These are phyloP conservation scores for Scomber japonicus DNA, from an alignment of 2,113 vertebrate genomes.

Conservation along the genomic window DNA sequence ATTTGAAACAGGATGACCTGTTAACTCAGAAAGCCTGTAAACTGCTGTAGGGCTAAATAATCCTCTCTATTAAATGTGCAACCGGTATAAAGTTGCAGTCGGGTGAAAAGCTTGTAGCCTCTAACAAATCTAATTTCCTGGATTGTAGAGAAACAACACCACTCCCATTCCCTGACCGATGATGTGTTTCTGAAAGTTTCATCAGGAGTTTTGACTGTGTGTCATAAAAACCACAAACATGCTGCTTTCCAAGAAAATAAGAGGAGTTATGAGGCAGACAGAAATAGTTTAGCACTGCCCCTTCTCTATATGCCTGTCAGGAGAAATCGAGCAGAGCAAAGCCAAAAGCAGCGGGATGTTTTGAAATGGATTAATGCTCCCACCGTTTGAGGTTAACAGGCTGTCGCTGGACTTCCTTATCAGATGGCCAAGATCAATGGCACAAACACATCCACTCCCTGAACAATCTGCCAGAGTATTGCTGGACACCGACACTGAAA, in stretches of 20 bases:
- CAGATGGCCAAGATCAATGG: slow-evolving; percentile 81
- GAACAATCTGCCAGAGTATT: slow-evolving; percentile 55
- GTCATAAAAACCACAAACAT: slow-evolving; percentile 26
- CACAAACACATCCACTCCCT: slow-evolving; percentile 73
- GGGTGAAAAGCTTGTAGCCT: slow-evolving; percentile 37
- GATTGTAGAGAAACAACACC: slow-evolving; percentile 1
- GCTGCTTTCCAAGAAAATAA: not conserved
- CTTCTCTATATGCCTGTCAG: slow-evolving; percentile 20
- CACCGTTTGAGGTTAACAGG: slow-evolving; percentile 82
- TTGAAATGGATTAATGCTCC: slow-evolving; percentile 80
- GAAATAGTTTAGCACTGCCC: slow-evolving; percentile 8
- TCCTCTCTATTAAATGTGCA: slow-evolving; percentile 48
- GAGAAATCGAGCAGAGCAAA: slow-evolving; percentile 57
- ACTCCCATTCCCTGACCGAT: slow-evolving; percentile 16
- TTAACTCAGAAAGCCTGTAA: slow-evolving; percentile 45
- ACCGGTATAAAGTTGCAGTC: slow-evolving; percentile 11
- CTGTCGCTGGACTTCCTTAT: slow-evolving; percentile 81
- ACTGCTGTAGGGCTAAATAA: slow-evolving; percentile 46
- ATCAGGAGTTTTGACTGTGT: slow-evolving; percentile 36
- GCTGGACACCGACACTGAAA: slow-evolving; percentile 44
- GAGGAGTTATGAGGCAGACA: slow-evolving; percentile 19
- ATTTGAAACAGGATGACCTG: slow-evolving; percentile 60
- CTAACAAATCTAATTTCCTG: slow-evolving; percentile 42
- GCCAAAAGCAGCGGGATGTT: slow-evolving; percentile 63
- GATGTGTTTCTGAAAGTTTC: slow-evolving; percentile 35